Percentiles rank a stretch among this genome's conserved stretches.
Evolutionary conservation across 2,888 invertebrate species (phyloP).

Genomic region (Hirtodrosophila histrioides): DNA sequence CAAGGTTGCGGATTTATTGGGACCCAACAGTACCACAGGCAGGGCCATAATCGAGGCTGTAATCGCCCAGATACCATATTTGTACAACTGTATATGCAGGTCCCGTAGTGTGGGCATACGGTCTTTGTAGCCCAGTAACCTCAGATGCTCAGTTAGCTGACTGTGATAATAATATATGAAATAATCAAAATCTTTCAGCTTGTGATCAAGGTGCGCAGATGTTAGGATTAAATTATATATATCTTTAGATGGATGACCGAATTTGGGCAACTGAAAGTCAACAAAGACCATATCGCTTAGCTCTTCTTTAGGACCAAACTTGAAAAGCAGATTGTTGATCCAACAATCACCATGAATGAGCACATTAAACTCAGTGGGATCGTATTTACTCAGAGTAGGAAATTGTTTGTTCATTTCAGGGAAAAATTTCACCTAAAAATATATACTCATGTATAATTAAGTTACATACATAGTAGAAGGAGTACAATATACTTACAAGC

Average conservation of each 20-base stretch:
- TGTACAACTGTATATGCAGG: slow-evolving; percentile 66
- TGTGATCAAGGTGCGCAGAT: slow-evolving; percentile 75
- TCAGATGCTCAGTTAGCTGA: slow-evolving; percentile 69
- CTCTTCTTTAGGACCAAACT: slow-evolving; percentile 60
- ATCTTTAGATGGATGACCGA: slow-evolving; percentile 72
- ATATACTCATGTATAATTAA: background rate
- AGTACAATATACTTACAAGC: slow-evolving; percentile 52
- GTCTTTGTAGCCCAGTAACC: slow-evolving; percentile 70
- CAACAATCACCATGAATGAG: slow-evolving; percentile 80
- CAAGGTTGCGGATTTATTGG: slow-evolving; percentile 71
- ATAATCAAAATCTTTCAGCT: slow-evolving; percentile 78
- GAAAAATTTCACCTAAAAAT: slow-evolving; percentile 52
- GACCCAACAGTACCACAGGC: slow-evolving; percentile 77
- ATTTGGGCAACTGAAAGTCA: slow-evolving; percentile 80
- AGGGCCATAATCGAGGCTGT: slow-evolving; percentile 44
- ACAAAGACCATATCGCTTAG: slow-evolving; percentile 72
- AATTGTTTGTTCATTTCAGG: slow-evolving; percentile 27
- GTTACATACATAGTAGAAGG: background rate
- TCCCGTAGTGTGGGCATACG: slow-evolving; percentile 68
- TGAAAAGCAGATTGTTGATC: slow-evolving; percentile 80
- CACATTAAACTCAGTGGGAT: slow-evolving; percentile 70
- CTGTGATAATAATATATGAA: slow-evolving; percentile 80
- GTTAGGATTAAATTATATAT: slow-evolving; percentile 80
- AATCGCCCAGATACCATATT: slow-evolving; percentile 66
- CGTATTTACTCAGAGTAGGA: slow-evolving; percentile 20